These are phyloP conservation scores for Ardeotis arabs DNA, from an alignment of 2,113 vertebrate species.

Conservation along the genomic window DNA sequence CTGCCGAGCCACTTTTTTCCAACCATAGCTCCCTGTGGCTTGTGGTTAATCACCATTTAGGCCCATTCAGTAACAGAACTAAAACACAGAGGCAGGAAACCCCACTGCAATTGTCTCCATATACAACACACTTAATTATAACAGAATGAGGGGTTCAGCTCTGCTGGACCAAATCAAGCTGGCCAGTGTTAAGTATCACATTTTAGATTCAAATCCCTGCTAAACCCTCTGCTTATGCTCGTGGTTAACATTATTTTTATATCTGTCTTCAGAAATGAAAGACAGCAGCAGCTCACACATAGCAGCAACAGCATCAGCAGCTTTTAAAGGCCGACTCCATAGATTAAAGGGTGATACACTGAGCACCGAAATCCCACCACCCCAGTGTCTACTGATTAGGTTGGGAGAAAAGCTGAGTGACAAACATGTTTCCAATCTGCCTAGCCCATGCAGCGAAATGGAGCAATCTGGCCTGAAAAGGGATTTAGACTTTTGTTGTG, in stretches of 20 bases:
- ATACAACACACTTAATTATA: slow-evolving; percentile 68
- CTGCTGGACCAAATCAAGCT: slow-evolving; percentile 76
- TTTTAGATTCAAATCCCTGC: slow-evolving; percentile 79
- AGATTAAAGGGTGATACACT: slow-evolving; percentile 74
- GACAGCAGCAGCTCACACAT: slow-evolving; percentile 62
- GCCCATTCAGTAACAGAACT: slow-evolving; percentile 39
- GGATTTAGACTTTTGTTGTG: slow-evolving; percentile 82
- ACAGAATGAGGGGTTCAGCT: slow-evolving; percentile 74
- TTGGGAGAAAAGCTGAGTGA: slow-evolving; percentile 78
- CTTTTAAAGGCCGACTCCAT: slow-evolving; percentile 66
- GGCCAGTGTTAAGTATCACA: slow-evolving; percentile 69
- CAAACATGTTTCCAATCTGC: slow-evolving; percentile 80
- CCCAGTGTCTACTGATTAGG: slow-evolving; percentile 76
- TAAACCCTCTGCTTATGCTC: slow-evolving; percentile 72
- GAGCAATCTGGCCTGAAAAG: slow-evolving; percentile 79
- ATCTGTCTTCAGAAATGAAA: slow-evolving; percentile 76
- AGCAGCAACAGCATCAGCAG: slow-evolving; percentile 52
- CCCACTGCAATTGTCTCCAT: slow-evolving; percentile 48
- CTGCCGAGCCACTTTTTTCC: neutral
- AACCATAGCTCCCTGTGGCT: neutral
- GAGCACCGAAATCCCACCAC: slow-evolving; percentile 54
- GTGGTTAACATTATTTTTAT: slow-evolving; percentile 75
- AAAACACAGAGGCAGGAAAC: slow-evolving; percentile 68
- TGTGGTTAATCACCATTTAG: slow-evolving; percentile 11
- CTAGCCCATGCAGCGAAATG: slow-evolving; percentile 79